These are phyloP conservation scores for Chromis chromis DNA, from an alignment of 2,797 vertebrate genomes.

Conservation along the genomic window DNA sequence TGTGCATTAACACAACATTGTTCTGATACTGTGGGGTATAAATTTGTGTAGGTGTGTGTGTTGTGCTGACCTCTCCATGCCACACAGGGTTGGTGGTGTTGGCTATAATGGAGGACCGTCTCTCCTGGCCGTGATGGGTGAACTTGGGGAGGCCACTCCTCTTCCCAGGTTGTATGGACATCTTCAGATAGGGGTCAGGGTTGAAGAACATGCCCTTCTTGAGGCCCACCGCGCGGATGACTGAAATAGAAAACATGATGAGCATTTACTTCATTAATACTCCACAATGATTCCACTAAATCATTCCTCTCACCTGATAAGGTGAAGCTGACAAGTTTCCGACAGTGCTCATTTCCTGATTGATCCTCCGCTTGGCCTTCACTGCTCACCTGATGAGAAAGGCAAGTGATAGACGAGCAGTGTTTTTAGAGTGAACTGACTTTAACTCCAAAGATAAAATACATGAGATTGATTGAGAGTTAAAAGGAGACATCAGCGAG, in stretches of 20 bases:
- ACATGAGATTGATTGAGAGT: background rate
- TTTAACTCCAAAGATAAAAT: background rate
- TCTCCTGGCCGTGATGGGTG: constrained; percentile 96
- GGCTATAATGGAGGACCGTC: constrained; percentile 92
- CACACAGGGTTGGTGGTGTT: constrained; percentile 96
- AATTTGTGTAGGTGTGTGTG: background rate
- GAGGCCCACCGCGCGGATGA: constrained; percentile 92
- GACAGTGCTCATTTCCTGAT: constrained; percentile 87
- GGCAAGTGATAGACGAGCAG: background rate
- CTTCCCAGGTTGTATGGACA: constrained; percentile 96
- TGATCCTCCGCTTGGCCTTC: constrained; percentile 88
- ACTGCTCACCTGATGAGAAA: constrained; percentile 80
- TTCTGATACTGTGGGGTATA: too few relatives aligned
- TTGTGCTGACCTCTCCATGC: constrained; percentile 90
- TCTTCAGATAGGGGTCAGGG: constrained; percentile 97
- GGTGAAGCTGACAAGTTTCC: constrained; percentile 95
- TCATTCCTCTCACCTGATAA: constrained; percentile 86
- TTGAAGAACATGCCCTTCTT: constrained; percentile 99
- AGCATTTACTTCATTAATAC: background rate
- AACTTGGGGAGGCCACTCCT: constrained; percentile 93
- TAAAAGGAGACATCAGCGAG: background rate
- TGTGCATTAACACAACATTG: too few relatives aligned
- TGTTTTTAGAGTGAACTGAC: background rate
- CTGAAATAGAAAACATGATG: constrained; percentile 72
- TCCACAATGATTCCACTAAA: background rate